A percentile compares a stretch with the other conserved stretches of the same genome.
Conservation (phyloP, 2,113 vertebrate species). For the Callopanchax toddi region DNA sequence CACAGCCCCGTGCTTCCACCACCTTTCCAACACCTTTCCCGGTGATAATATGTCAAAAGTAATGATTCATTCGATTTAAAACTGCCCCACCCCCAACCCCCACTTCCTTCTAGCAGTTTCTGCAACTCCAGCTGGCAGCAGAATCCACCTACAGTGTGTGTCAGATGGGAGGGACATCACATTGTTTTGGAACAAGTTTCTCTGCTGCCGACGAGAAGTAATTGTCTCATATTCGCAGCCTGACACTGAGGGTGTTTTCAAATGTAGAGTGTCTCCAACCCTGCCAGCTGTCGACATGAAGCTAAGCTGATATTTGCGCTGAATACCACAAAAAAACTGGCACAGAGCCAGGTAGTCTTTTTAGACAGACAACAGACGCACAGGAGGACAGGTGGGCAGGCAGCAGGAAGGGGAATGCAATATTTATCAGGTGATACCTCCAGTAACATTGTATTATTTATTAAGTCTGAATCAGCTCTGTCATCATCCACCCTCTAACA, state of each 20-base stretch:
- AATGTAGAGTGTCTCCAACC: constrained; percentile 52
- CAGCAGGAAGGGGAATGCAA: constrained; percentile 54
- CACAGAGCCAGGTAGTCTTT: constrained; percentile 33
- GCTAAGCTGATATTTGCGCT: constrained; percentile 49
- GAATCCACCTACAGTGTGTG: constrained; percentile 43
- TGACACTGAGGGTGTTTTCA: constrained; percentile 58
- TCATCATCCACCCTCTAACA: constrained; percentile 68
- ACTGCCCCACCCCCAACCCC: constrained; percentile 7
- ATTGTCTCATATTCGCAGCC: constrained; percentile 57
- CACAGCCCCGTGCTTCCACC: constrained; percentile 34
- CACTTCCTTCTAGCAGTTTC: constrained; percentile 8
- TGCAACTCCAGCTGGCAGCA: constrained; percentile 58
- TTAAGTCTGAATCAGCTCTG: constrained; percentile 70
- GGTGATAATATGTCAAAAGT: constrained; percentile 58
- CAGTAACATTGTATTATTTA: constrained; percentile 74
- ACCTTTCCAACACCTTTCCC: constrained; percentile 63
- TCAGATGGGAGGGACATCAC: constrained; percentile 54
- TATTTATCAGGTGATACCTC: constrained; percentile 74
- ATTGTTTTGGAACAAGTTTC: constrained; percentile 52
- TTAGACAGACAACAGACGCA: constrained; percentile 30
- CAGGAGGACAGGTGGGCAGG: constrained; percentile 21
- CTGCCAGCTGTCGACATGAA: constrained; percentile 54
- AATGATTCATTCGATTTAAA: constrained; percentile 70
- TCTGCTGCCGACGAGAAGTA: constrained; percentile 50
- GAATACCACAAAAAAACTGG: constrained; percentile 36